A percentile compares a stretch with the other conserved stretches of the same genome.
These are phyloP conservation scores for Myotis daubentonii DNA, from an alignment of 2,797 vertebrate species.

Conservation along the genomic window DNA sequence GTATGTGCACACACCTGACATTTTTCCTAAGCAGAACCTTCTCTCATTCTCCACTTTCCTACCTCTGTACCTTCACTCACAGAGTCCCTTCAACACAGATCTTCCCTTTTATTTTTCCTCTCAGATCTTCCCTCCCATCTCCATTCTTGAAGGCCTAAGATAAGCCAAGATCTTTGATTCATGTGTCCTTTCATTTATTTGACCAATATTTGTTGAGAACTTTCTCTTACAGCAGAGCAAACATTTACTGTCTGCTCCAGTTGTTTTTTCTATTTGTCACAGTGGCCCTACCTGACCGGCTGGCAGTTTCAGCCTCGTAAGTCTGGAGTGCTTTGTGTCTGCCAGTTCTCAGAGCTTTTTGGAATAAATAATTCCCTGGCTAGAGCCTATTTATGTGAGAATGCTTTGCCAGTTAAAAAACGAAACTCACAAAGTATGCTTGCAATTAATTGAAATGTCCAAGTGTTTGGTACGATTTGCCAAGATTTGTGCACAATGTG, in stretches of 20 bases:
- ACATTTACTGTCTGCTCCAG: neutral
- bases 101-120: neutral
- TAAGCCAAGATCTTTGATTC: neutral
- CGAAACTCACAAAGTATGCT: neutral
- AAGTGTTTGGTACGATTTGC: neutral
- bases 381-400: neutral
- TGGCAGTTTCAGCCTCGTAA: neutral
- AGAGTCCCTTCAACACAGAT: neutral
- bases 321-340: neutral
- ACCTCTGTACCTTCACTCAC: neutral
- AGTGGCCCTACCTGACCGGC: neutral
- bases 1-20: neutral
- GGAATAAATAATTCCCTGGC: neutral
- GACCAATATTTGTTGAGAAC: neutral
- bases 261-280: neutral
- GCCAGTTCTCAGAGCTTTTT: neutral
- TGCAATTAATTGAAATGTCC: neutral
- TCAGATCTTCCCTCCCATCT: neutral
- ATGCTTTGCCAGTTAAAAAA: neutral
- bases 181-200: neutral
- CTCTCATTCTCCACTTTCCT: neutral
- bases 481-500: neutral
- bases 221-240: neutral
- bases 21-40: neutral
- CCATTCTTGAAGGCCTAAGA: neutral